phyloP scores from a whole-genome alignment of 2,797 vertebrate genomes.

The Danio kyathit region DNA sequence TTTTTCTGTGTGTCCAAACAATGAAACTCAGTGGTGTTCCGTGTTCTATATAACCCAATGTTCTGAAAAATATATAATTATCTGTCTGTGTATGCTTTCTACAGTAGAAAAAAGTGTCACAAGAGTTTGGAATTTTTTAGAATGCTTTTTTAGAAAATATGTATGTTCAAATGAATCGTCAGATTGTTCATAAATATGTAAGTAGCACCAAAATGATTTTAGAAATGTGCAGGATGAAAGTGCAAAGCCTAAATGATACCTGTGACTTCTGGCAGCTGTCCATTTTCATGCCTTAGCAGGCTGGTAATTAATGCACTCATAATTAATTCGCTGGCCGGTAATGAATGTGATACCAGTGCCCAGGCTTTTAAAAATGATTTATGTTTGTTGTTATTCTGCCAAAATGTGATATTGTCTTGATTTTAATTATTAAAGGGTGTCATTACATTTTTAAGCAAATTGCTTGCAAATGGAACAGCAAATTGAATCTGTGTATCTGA shows the following conservation, averaged over 20 bases:
- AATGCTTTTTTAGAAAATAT: neutral
- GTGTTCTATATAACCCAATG: neutral
- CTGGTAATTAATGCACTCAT: conserved; percentile 28
- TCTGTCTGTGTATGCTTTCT: neutral
- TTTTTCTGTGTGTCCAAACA: neutral
- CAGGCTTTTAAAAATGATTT: conserved; percentile 9
- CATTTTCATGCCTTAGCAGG: neutral
- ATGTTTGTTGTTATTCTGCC: neutral
- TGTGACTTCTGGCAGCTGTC: conserved; percentile 21
- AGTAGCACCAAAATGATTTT: neutral
- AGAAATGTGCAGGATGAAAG: conserved; percentile 6
- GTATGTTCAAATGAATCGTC: neutral
- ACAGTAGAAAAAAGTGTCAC: neutral
- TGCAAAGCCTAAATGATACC: conserved; percentile 14
- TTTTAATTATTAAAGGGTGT: conserved; percentile 27
- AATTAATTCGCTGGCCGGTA: conserved; percentile 33
- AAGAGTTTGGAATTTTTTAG: neutral
- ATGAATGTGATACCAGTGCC: conserved; percentile 23
- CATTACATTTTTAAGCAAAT: conserved; percentile 1
- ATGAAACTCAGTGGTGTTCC: neutral
- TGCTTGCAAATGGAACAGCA: conserved; percentile 29
- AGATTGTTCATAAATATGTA: neutral
- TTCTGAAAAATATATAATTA: neutral
- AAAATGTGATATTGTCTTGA: conserved; percentile 30
- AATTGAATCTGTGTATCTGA: neutral